Evolutionary conservation across 2,888 invertebrate genomes (phyloP).

Genomic region (Ennomos fuscantarius): DNA sequence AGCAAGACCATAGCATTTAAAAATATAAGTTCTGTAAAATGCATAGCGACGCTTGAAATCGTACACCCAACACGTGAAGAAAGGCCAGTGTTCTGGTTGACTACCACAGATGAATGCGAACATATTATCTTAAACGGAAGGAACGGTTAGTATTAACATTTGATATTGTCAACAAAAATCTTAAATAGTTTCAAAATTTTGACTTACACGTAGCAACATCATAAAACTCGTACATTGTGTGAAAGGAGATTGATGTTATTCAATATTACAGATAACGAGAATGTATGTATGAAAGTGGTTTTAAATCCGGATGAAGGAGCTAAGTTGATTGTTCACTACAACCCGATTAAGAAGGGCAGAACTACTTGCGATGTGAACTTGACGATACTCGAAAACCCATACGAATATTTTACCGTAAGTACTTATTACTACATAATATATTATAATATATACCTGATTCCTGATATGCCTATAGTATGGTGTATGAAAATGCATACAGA

Average conservation of each 20-base stretch:
- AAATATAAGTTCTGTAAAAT: constrained; percentile 67
- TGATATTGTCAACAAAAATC: too few relatives aligned
- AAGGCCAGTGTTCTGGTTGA: constrained; percentile 68
- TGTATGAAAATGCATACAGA: too few relatives aligned
- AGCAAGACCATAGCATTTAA: constrained; percentile 62
- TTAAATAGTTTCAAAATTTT: too few relatives aligned
- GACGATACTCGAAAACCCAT: constrained; percentile 70
- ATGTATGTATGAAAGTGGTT: constrained; percentile 51
- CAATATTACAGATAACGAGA: constrained; percentile 55
- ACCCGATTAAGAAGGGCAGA: constrained; percentile 67
- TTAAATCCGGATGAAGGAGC: constrained; percentile 59
- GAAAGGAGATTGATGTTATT: neutral
- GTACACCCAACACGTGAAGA: constrained; percentile 51
- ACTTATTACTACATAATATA: too few relatives aligned
- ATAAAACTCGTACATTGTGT: too few relatives aligned
- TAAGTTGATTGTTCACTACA: constrained; percentile 60
- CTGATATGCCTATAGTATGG: too few relatives aligned
- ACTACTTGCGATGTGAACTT: constrained; percentile 67
- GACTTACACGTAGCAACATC: too few relatives aligned
- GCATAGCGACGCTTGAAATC: constrained; percentile 56
- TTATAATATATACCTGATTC: too few relatives aligned
- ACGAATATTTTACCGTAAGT: constrained; percentile 70
- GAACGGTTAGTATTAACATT: constrained; percentile 49
- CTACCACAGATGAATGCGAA: constrained; percentile 45
- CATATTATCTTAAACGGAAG: constrained; percentile 50